Conservation (phyloP, 2,113 vertebrate species). For the Muscicapa adusta region DNA sequence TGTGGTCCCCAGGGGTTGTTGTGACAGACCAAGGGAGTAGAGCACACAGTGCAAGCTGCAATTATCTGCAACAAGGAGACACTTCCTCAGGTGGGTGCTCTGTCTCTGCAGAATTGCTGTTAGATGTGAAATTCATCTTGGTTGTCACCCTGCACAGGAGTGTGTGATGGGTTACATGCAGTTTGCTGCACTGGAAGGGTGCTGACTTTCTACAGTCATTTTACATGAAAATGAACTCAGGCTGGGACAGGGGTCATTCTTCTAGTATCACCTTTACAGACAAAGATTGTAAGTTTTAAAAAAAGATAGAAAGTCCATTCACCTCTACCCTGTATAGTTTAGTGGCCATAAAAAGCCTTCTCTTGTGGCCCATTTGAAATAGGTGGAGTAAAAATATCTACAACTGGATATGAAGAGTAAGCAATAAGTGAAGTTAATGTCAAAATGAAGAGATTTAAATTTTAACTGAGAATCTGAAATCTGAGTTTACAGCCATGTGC, state of each 20-base stretch:
- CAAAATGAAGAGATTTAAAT: not conserved
- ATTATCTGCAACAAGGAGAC: not conserved
- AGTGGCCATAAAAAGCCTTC: not conserved
- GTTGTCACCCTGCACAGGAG: rapidly evolving
- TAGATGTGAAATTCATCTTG: not conserved
- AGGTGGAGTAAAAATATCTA: not conserved
- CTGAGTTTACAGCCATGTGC: not conserved
- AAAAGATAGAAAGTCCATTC: not conserved
- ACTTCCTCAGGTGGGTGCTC: not conserved
- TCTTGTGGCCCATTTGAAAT: not conserved
- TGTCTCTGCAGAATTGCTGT: not conserved
- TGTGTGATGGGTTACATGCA: not conserved
- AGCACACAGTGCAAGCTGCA: not conserved
- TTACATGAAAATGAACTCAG: not conserved
- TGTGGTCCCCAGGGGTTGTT: not conserved
- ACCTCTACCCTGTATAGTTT: not conserved
- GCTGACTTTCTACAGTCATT: not conserved
- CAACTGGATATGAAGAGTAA: not conserved
- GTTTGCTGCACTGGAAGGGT: not conserved
- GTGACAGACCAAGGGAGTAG: not conserved
- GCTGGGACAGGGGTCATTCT: not conserved
- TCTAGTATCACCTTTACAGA: not conserved
- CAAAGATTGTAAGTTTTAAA: not conserved
- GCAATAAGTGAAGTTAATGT: not conserved
- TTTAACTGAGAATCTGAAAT: not conserved